Evolutionary conservation across 92 coral and sea anemone species (phyloP).

Genomic region (Bergia sp.): DNA sequence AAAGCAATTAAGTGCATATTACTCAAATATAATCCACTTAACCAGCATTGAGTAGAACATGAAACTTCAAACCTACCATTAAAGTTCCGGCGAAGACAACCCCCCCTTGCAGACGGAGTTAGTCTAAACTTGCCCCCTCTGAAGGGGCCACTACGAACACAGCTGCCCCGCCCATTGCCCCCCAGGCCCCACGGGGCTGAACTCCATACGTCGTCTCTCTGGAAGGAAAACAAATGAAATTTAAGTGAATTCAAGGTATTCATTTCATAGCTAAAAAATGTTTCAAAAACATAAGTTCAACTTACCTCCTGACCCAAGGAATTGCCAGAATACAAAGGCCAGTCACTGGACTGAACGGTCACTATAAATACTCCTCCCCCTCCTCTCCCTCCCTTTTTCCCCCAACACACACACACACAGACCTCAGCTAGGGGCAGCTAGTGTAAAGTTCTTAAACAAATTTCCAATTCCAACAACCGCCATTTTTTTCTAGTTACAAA

Average conservation of each 20-base stretch:
- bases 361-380: constrained; percentile 13
- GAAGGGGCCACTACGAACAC: constrained; percentile 76
- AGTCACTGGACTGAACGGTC: constrained; percentile 82
- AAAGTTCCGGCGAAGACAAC: constrained; percentile 73
- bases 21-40: no score
- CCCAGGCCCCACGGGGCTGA: constrained; percentile 84
- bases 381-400: no score
- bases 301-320: constrained; percentile 60
- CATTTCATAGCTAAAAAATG: no score
- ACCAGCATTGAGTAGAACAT: not conserved
- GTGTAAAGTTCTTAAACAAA: no score
- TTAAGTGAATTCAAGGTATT: not conserved
- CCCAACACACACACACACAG: not conserved
- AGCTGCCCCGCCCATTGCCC: constrained; percentile 66
- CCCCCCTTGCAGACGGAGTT: constrained; percentile 53
- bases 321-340: constrained; percentile 72
- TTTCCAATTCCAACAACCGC: no score
- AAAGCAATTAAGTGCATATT: not conserved
- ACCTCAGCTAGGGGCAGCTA: not conserved
- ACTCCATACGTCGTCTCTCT: constrained; percentile 74
- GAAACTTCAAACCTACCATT: constrained; percentile 53
- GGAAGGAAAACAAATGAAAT: not conserved
- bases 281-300: no score
- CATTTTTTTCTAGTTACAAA: no score
- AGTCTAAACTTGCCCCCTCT: constrained; percentile 45